Conservation (phyloP, 2,888 invertebrate genomes). For the Netelia inedita region DNA sequence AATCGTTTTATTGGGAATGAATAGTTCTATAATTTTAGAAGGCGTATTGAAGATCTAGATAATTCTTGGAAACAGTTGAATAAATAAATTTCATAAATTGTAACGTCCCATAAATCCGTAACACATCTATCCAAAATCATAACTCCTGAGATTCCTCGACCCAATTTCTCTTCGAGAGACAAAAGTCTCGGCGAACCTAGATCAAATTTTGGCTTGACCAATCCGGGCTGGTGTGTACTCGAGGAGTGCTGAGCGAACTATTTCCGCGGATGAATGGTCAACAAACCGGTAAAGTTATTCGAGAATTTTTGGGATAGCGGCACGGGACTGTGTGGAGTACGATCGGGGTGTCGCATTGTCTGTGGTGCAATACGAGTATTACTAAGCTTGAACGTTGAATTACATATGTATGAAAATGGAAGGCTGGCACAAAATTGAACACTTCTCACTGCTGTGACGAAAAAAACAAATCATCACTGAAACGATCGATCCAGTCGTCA, state of each 20-base stretch:
- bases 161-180: not conserved
- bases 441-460: not conserved
- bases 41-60: not conserved
- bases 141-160: constrained; percentile 2
- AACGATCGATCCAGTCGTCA: no score
- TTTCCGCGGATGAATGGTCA: constrained; percentile 11
- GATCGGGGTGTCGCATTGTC: constrained; percentile 1
- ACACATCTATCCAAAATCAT: not conserved
- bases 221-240: not conserved
- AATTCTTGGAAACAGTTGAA: constrained; percentile 12
- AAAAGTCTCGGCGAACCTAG: not conserved
- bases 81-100: constrained; percentile 34
- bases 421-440: not conserved
- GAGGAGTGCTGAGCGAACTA: constrained; percentile 5
- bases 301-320: not conserved
- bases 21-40: not conserved
- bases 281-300: constrained; percentile 7
- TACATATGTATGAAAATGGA: not conserved
- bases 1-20: not conserved
- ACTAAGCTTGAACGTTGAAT: not conserved
- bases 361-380: not conserved
- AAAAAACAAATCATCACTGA: no score
- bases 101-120: constrained; percentile 29
- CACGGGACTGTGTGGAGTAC: not conserved
- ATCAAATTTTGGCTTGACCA: not conserved